Percentiles rank a stretch among this genome's conserved stretches.
Evolutionary conservation across 2,797 vertebrate species (phyloP).

Genomic region (Mastacembelus armatus): DNA sequence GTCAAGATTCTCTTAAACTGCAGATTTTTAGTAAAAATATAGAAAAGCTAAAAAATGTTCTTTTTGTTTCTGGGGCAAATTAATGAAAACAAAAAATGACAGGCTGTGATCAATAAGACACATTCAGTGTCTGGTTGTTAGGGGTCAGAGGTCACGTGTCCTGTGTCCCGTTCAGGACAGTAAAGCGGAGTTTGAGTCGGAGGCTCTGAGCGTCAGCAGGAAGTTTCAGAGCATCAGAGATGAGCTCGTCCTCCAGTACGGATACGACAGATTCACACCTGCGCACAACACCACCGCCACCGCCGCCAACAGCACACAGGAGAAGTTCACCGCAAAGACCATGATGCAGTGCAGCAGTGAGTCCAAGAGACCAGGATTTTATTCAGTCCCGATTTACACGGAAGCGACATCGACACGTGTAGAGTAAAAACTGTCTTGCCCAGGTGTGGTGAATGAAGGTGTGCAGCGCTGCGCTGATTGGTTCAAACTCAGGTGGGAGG

Average conservation of each 20-base stretch:
- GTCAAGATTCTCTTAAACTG: too few species aligned
- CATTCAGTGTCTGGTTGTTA: too few species aligned
- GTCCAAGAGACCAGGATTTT: not conserved
- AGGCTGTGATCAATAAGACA: too few species aligned
- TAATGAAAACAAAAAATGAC: too few species aligned
- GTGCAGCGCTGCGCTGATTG: conserved; percentile 82
- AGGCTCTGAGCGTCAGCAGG: conserved; percentile 67
- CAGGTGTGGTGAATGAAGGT: conserved; percentile 85
- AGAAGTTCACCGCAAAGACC: conserved; percentile 84
- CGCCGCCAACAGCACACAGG: conserved; percentile 79
- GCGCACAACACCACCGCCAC: not conserved
- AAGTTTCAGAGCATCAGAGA: conserved; percentile 83
- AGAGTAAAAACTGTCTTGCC: not conserved
- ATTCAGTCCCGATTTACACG: too few species aligned
- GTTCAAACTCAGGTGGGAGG: conserved; percentile 79
- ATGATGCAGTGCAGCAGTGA: conserved; percentile 82
- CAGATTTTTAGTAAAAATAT: too few species aligned
- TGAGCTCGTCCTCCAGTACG: conserved; percentile 81
- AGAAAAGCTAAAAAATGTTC: too few species aligned
- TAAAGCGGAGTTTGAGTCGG: conserved; percentile 62
- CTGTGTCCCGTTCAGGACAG: conserved; percentile 67
- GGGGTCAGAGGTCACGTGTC: too few species aligned
- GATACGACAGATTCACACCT: conserved; percentile 59
- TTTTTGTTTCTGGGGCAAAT: too few species aligned
- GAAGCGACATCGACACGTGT: too few species aligned